Base-by-base conservation (phyloP, 1,140 invertebrate genomes). In the Hyposmocoma kahamanoa region DNA sequence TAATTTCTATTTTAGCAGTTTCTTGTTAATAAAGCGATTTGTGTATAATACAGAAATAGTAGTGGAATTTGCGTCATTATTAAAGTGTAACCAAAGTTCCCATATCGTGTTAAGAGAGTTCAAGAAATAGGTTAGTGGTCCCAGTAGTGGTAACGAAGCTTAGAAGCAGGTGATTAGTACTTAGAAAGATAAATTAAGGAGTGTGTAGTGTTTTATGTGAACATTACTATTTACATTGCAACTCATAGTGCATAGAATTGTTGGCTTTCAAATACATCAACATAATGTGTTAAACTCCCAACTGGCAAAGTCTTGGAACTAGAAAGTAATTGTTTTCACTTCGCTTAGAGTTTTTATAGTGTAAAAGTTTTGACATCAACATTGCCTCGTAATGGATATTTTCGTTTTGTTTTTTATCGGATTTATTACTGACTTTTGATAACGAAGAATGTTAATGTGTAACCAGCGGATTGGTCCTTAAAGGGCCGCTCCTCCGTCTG, bases 401-500 rank as follows among this genome's bases (percentile, higher is more conserved):
- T 13, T 38, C n/a, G 34, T 38, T 13, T 36, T 15, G 13, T 15
- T 36, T 34, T 13, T 10, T 36, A 15, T 10, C 15, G 18, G 2
- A 36, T 8, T n/a, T 36, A 13, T 6, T 36, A 36, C 11, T 15
- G 32, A 13, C 10, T 17, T 13, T 6, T 13, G 10, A 10, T 30
- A 30, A 30, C 13, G 32, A 59, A 53, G 42, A 59, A 60, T 67
- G 63, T 74, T 72, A 74, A 76, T 66, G 66, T 58, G 50, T 62
- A 18, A 4, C 28, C 15, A 8, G 38, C 20, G 18, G 38, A 11
- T 2, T 62, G 68, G 63, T 56, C 59, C 67, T 62, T 59, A 61
- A 55, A 49, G 60, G 45, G 53, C 56, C 67, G 68, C 67, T 64
- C 52, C 54, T 72, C 69, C 67, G 51, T 69, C 63, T 62, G 72